Evolutionary conservation across 2,888 invertebrate genomes (phyloP).

Genomic region (Sicus ferrugineus): DNA sequence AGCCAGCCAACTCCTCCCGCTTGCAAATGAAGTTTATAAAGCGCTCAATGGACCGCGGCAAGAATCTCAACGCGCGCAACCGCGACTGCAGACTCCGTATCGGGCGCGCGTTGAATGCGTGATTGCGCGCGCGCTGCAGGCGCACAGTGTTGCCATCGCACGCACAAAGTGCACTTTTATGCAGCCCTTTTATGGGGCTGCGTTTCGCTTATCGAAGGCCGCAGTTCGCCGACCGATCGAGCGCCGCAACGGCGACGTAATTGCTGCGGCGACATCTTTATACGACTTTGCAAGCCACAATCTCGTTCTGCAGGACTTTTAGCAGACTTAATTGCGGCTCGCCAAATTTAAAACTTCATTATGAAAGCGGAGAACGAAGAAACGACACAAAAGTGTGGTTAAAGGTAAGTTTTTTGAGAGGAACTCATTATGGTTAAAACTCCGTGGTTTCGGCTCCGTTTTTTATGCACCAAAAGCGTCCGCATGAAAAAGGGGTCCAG

Average conservation of each 20-base stretch:
- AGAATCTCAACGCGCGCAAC: too few species aligned
- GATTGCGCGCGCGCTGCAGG: neutral
- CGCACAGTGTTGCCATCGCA: constrained; percentile 15
- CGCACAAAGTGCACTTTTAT: constrained; percentile 52
- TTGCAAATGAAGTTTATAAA: constrained; percentile 35
- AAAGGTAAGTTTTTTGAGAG: neutral
- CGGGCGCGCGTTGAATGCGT: neutral
- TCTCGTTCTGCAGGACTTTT: neutral
- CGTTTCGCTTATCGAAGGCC: constrained; percentile 5
- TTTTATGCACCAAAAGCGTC: too few species aligned
- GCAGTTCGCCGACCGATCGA: neutral
- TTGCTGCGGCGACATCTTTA: constrained; percentile 36
- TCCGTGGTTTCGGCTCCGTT: too few species aligned
- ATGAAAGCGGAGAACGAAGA: neutral
- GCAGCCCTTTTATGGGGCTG: constrained; percentile 45
- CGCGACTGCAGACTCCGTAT: too few species aligned
- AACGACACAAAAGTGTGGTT: neutral
- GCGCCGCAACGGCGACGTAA: neutral
- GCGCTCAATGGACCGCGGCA: constrained; percentile 26
- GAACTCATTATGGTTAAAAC: too few species aligned
- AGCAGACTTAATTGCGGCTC: constrained; percentile 18
- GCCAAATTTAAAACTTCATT: constrained; percentile 26
- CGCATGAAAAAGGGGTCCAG: too few species aligned
- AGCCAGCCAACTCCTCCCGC: neutral
- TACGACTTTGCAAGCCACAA: constrained; percentile 23